These are phyloP conservation scores for Nasonia vitripennis DNA, from an alignment of 1,140 invertebrate genomes.

Conservation along the genomic window DNA sequence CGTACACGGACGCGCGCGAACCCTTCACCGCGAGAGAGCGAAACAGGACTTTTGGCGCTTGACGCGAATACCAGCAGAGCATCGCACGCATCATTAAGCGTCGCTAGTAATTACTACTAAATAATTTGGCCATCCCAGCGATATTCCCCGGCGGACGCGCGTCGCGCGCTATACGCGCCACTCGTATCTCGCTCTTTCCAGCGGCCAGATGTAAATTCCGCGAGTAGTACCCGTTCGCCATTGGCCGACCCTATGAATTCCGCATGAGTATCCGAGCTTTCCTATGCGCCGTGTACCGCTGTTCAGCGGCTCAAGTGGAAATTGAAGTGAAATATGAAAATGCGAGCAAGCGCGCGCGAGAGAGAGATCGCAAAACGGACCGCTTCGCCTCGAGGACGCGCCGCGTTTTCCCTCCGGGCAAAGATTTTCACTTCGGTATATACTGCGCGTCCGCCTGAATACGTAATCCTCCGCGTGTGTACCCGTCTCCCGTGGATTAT, in stretches of 20 bases:
- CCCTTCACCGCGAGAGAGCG: slow-evolving; percentile 24
- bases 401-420: slow-evolving; percentile 32
- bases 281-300: slow-evolving; percentile 55
- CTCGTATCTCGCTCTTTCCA: background rate
- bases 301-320: slow-evolving; percentile 69
- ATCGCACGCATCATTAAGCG: slow-evolving; percentile 53
- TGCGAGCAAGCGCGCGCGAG: slow-evolving; percentile 50
- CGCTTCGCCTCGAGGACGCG: slow-evolving; percentile 5
- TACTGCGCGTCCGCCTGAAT: slow-evolving; percentile 10
- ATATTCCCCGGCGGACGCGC: slow-evolving; percentile 50
- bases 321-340: slow-evolving; percentile 74
- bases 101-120: slow-evolving; percentile 65
- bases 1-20: background rate
- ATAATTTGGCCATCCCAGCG: slow-evolving; percentile 63
- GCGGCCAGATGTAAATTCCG: slow-evolving; percentile 65
- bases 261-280: slow-evolving; percentile 70
- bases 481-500: background rate
- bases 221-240: slow-evolving; percentile 49
- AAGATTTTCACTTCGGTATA: slow-evolving; percentile 44
- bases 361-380: slow-evolving; percentile 14
- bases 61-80: slow-evolving; percentile 6
- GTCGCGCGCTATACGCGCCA: slow-evolving; percentile 33
- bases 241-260: slow-evolving; percentile 68
- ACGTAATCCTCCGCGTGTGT: slow-evolving; percentile 31
- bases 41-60: slow-evolving; percentile 47